Base-by-base conservation (phyloP, 2,888 invertebrate species). In the Lutraria lutraria region DNA sequence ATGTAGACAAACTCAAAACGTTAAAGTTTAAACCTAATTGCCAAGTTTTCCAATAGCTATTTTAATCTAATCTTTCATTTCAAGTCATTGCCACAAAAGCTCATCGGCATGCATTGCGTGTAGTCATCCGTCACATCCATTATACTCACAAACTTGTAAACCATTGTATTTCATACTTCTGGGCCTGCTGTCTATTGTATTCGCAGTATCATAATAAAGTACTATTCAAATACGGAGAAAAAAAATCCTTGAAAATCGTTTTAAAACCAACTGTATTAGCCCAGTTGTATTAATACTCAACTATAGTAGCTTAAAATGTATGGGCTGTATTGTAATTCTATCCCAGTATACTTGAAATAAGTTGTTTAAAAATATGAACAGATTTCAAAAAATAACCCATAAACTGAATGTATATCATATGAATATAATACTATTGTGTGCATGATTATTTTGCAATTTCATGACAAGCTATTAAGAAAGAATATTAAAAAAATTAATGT, bases 161-260 rank as follows among this genome's bases (percentile, higher is more conserved):
- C 85, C 43, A 85, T 85, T 85, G 85, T 85, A 80, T 85, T 80
- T 85, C 80, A 85, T 80, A 56, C 85, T 80, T 85, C 60, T 60
- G 80, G 85, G 85, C 80, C 56, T 76, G 60, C 25, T 15, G 31
- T 76, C 56, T 43, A 56, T 76, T 85, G 76, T 76, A 29, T 21
- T n/a, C 29, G n/a, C 76, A 56, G 85, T 85, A 85, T 85, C 85
- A 85, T 85, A 79, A 85, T 85, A 85, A 85, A 85, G 85, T 85
- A 85, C 85, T 85, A 85, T 85, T 85, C 85, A 85, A 85, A 43
- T 56, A 79, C n/a, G n/a, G n/a, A n/a, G n/a, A 80, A 80, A 76
- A 76, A 83, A 82, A 85, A 85, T 76, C 85, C 85, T 85, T 85
- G 85, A 85, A 85, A 72, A 85, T 85, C 56, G 56, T 85, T 34